Evolutionary conservation across 2,113 vertebrate genomes (phyloP), one percentile per base, ranked within the genome.

Genomic region (Trogon melanurus): DNA sequence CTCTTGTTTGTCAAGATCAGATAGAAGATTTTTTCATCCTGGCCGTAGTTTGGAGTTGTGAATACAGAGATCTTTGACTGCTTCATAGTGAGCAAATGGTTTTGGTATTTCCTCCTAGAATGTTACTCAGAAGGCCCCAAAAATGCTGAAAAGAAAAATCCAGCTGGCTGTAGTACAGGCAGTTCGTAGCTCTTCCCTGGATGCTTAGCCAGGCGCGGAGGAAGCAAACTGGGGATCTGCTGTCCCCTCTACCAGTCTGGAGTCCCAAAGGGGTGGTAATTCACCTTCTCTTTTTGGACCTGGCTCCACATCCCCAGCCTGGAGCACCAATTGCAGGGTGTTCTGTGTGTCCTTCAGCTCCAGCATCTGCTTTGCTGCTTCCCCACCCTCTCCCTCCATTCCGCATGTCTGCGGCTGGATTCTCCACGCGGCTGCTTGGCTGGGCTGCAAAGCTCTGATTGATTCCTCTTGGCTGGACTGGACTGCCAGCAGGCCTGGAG

Each of bases 71-170:
- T 65, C 23, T 89, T 76, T 73, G 29, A 72, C 58, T 72, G n/a
- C 47, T 89, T 62, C 47, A 13, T 45, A 19, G 47, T 96, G 93
- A 96, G 69, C 56, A 51, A 91, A 91, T 3, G 64, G 25, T 9
- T 88, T 91, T 91, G 95, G 94, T 94, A 96, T 97, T 97, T 96
- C 95, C 95, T 93, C 23, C 29, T 51, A 27, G 18, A 85, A 91
- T 0, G 1, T 61, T 69, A 20, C 8, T 53, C 50, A 50, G 71
- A 86, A 86, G 41, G 41, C 51, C 25, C 3, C 70, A 90, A 94
- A 91, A 56, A 56, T 26, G 36, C 44, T 26, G 48, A 84, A 54
- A 34, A 74, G 56, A 73, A 89, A 48, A 82, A 86, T 73, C 67
- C 67, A 34, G 5, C 60, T 92, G 85, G 44, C 93, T 89, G 74